Percentiles rank a stretch among this genome's conserved stretches.
phyloP scores from a whole-genome alignment of 2,113 vertebrate species.

The Sciurus niger region DNA sequence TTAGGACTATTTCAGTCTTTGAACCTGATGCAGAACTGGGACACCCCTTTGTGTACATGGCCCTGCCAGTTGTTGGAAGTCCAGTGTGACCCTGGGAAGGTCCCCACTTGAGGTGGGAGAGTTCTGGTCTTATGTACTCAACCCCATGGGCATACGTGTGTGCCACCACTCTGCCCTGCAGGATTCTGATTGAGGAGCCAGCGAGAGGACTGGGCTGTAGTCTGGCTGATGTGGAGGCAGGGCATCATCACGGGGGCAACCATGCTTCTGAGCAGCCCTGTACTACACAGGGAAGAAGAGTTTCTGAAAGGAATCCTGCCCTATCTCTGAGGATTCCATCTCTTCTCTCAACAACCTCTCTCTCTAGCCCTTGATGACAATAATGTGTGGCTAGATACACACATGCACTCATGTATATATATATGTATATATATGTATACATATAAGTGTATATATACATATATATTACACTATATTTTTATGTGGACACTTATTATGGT shows the following conservation, averaged over 20 bases:
- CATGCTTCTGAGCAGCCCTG: not conserved
- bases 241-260: not conserved
- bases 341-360: not conserved
- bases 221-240: not conserved
- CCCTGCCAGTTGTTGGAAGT: not conserved
- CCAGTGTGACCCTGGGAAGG: not conserved
- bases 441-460: too few species aligned
- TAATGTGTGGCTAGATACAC: not conserved
- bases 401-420: too few species aligned
- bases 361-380: not conserved
- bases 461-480: too few species aligned
- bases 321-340: not conserved
- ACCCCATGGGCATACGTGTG: not conserved
- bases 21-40: rapidly evolving
- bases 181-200: not conserved
- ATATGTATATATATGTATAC: too few species aligned
- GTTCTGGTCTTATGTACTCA: not conserved
- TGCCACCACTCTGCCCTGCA: not conserved
- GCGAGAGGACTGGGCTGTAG: not conserved
- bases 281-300: not conserved
- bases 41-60: not conserved
- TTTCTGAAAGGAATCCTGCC: not conserved
- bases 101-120: too few species aligned
- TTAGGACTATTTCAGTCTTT: not conserved
- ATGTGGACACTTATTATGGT: too few species aligned